These are phyloP conservation scores for Rhegmatorhina hoffmannsi DNA, from an alignment of 2,113 vertebrate species.

Conservation along the genomic window DNA sequence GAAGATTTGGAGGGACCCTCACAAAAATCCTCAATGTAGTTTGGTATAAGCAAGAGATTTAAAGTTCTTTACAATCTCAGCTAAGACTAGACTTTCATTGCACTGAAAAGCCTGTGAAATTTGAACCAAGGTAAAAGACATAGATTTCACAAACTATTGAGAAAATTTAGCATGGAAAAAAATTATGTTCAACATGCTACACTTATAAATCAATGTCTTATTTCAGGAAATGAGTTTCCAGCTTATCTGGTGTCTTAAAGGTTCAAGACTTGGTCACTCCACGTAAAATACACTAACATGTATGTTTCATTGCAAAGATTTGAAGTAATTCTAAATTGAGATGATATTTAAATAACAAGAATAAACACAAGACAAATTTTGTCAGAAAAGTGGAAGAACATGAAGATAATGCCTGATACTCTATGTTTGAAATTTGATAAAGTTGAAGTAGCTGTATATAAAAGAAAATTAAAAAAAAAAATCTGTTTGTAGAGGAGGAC, in stretches of 20 bases:
- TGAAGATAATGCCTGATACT: not conserved
- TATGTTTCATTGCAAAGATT: not conserved
- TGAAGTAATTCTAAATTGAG: not conserved
- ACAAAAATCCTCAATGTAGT: not conserved
- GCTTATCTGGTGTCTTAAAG: not conserved
- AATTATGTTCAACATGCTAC: not conserved
- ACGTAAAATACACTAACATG: not conserved
- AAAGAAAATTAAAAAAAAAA: not conserved
- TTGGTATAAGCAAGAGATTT: not conserved
- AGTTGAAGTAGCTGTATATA: not conserved
- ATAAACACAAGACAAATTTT: not conserved
- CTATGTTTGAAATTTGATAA: not conserved
- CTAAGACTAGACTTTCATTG: not conserved
- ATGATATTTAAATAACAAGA: not conserved
- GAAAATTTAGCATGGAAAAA: not conserved
- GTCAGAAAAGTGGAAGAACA: not conserved
- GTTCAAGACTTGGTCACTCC: not conserved
- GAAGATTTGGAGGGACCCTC: not conserved
- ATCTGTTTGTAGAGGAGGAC: not conserved
- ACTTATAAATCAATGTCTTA: not conserved
- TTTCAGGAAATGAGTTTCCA: not conserved
- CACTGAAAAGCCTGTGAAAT: not conserved
- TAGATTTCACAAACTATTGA: not conserved
- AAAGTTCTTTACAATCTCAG: not conserved
- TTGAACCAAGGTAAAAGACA: not conserved